phyloP scores from a whole-genome alignment of 2,797 vertebrate species.

The Esox lucius region DNA sequence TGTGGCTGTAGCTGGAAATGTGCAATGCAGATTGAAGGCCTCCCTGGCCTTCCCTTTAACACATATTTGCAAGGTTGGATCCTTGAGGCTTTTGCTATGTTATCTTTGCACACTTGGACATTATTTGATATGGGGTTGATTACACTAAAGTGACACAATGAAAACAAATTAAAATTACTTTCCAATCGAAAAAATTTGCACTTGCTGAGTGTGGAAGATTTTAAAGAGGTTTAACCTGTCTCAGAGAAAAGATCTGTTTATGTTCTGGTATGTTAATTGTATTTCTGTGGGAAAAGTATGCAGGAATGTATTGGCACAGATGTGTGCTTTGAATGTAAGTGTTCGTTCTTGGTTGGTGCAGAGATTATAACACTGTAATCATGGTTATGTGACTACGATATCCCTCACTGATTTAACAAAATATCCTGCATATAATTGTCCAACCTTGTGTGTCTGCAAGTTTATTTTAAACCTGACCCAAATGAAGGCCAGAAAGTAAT shows the following conservation, averaged over 20 bases:
- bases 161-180: neutral
- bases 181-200: neutral
- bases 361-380: neutral
- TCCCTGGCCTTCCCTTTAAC: slow-evolving; percentile 5
- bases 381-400: neutral
- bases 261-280: neutral
- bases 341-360: neutral
- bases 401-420: neutral
- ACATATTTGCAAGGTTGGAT: neutral
- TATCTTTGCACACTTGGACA: neutral
- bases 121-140: neutral
- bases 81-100: neutral
- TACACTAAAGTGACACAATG: neutral
- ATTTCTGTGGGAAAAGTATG: neutral
- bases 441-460: neutral
- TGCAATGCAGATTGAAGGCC: neutral
- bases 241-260: neutral
- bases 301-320: neutral
- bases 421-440: neutral
- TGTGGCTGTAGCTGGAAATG: neutral
- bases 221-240: neutral
- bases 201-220: neutral
- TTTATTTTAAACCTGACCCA: neutral
- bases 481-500: neutral
- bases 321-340: neutral